Conservation (phyloP, 2,888 invertebrate genomes). For the Tolmerus cingulatus region DNA sequence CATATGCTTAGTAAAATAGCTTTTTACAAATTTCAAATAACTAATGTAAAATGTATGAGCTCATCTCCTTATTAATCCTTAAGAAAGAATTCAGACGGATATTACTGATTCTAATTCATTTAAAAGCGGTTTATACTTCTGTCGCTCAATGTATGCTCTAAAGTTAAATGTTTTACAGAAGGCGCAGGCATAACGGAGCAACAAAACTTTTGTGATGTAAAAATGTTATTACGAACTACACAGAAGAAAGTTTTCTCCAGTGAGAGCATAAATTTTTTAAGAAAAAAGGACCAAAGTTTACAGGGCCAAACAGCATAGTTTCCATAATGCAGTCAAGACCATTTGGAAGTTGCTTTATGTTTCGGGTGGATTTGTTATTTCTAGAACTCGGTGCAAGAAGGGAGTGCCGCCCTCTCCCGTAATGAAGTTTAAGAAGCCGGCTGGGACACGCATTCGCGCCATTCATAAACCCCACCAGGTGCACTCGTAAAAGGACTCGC, state of each 20-base stretch:
- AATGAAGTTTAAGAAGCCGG: not conserved
- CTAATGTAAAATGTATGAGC: too few species aligned
- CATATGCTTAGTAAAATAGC: too few species aligned
- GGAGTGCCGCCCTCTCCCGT: not conserved
- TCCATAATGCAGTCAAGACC: not conserved
- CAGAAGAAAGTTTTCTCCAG: not conserved
- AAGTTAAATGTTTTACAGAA: too few species aligned
- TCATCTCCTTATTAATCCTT: too few species aligned
- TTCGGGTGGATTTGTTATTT: not conserved
- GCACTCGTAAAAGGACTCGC: not conserved
- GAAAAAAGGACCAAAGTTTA: not conserved
- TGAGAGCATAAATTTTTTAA: not conserved
- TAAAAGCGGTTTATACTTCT: too few species aligned
- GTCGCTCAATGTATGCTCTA: too few species aligned
- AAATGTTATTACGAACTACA: not conserved
- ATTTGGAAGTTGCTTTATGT: not conserved
- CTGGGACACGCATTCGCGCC: not conserved
- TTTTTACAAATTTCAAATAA: too few species aligned
- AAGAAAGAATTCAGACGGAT: too few species aligned
- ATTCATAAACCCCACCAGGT: constrained; percentile 12
- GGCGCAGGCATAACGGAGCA: too few species aligned
- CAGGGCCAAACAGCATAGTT: not conserved
- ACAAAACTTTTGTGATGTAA: too few species aligned
- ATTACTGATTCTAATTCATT: too few species aligned
- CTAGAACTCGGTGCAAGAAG: not conserved